A percentile compares a stretch with the other conserved stretches of the same genome.
phyloP scores from a whole-genome alignment of 2,888 invertebrate species.

The Spilosoma lubricipeda region DNA sequence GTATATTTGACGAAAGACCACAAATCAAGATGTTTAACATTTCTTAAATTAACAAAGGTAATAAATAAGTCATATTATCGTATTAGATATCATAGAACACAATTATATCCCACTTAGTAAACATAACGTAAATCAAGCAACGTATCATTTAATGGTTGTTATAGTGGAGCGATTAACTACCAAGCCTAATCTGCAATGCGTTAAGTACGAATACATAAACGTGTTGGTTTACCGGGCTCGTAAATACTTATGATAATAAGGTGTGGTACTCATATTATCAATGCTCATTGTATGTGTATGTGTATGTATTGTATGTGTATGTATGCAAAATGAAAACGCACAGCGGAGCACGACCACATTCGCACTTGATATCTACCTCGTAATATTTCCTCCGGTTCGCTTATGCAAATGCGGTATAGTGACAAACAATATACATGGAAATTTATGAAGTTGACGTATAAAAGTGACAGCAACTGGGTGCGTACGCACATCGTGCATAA shows the following conservation, averaged over 20 bases:
- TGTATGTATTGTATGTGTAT: too few species aligned
- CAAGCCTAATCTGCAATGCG: conserved; percentile 69
- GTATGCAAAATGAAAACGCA: conserved; percentile 81
- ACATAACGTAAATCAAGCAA: conserved; percentile 50
- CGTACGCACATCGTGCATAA: conserved; percentile 40
- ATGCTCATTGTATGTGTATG: conserved; percentile 71
- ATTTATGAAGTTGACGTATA: conserved; percentile 76
- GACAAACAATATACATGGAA: conserved; percentile 79
- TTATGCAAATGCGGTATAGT: conserved; percentile 78
- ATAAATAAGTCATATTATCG: not conserved
- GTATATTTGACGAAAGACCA: not conserved
- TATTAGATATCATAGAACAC: conserved; percentile 13
- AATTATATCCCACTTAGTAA: conserved; percentile 34
- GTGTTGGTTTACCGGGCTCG: conserved; percentile 76
- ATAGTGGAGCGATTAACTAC: conserved; percentile 64
- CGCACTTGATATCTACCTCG: conserved; percentile 65
- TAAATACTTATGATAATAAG: conserved; percentile 81
- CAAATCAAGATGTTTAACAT: not conserved
- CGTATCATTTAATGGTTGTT: conserved; percentile 56
- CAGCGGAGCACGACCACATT: conserved; percentile 59
- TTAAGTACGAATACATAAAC: conserved; percentile 72
- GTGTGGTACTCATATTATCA: conserved; percentile 64
- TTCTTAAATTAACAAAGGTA: not conserved
- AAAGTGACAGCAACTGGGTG: conserved; percentile 70
- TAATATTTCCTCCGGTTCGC: conserved; percentile 70